Evolutionary conservation across 2,797 vertebrate species (phyloP), one percentile per base, ranked within the genome.

Genomic region (Platyrinchus mystaceus): DNA sequence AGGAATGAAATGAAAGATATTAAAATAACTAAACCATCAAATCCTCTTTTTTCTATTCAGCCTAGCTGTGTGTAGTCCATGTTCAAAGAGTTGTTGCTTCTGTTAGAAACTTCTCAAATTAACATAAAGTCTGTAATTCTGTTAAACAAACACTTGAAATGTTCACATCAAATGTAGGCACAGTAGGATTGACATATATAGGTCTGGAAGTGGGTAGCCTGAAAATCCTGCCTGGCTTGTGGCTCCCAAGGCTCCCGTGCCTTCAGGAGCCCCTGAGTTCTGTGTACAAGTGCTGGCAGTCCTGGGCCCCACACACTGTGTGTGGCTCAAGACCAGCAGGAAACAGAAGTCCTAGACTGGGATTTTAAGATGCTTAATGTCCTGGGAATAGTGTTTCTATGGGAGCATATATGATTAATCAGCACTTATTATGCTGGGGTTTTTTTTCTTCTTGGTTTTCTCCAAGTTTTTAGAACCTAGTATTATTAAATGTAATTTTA

Each of bases 11-110:
- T 74, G 37, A 50, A 82, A 80, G 47, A 27, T 39, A 80, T 37
- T 92, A 77, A 84, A 95, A 77, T 74, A 94, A 89, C 60, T 83
- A 93, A 93, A 62, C 17, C 39, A 34, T 44, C 36, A 78, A 83
- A 77, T 85, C 60, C 12, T 70, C 74, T 66, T 44, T 79, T 78
- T 85, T 68, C 20, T 34, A 93, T 86, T 90, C 36, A 84, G 12
- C 13, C 36, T n/a, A 71, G 49, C 85, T 55, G 6, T 58, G 20
- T 26, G 30, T 18, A 78, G 46, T 69, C 77, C 21, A 2, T 23
- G 41, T 75, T 93, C 59, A 66, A 78, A 62, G 69, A 44, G 47
- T 34, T 75, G 20, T 24, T 71, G 23, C 43, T 58, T 90, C 53
- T 69, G 28, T 88, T 84, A 73, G 27, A 79, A 88, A 59, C 20